Percentiles rank a stretch among this genome's conserved stretches.
Conservation (phyloP, 2,888 invertebrate species). For the Loripinus fragilis region DNA sequence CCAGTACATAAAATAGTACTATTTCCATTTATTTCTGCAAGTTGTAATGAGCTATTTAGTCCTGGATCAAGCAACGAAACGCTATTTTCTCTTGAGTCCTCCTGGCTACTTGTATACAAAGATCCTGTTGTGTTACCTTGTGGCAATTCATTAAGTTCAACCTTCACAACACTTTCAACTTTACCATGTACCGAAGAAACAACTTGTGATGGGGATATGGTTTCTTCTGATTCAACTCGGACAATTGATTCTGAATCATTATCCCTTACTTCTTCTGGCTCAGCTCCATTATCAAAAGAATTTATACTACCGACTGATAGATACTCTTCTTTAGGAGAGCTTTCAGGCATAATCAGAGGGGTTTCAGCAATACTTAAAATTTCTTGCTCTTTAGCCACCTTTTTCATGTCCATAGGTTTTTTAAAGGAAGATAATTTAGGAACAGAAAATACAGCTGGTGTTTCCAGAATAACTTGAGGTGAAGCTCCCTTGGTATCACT, state of each 20-base stretch:
- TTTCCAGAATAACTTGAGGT: conserved; percentile 29
- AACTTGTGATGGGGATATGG: neutral
- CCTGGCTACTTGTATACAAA: neutral
- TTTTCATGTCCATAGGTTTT: neutral
- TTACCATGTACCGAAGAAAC: too few relatives aligned
- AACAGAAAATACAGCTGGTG: conserved; percentile 28
- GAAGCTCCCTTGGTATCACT: neutral
- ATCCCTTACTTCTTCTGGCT: neutral
- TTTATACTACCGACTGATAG: neutral
- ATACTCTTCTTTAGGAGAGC: neutral
- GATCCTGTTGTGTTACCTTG: neutral
- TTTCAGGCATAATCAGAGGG: neutral
- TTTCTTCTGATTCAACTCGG: neutral
- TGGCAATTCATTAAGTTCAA: too few relatives aligned
- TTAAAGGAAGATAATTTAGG: conserved; percentile 14
- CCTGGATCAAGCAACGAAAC: neutral
- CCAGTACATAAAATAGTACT: too few relatives aligned
- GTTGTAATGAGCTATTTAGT: neutral
- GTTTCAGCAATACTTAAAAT: neutral
- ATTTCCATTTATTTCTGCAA: too few relatives aligned
- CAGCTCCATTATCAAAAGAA: neutral
- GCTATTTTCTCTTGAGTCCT: neutral
- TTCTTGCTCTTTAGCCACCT: neutral
- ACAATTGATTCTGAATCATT: neutral
- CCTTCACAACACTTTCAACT: too few relatives aligned